Evolutionary conservation across 1,140 invertebrate genomes (phyloP), one percentile per base, ranked within the genome.

Genomic region (Aphelenchoides besseyi): DNA sequence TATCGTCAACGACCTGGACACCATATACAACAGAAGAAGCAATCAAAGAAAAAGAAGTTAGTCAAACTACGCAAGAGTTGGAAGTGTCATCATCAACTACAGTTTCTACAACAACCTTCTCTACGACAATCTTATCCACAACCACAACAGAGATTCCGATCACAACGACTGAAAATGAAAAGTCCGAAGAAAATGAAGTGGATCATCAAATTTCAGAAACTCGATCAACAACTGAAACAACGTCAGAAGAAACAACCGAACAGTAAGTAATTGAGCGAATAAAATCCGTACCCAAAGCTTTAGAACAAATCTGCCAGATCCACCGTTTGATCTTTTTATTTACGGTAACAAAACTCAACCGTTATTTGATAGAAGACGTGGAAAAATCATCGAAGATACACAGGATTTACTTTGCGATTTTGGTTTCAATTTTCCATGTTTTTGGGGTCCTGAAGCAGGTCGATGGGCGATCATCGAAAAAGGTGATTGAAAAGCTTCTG

Each of bases 401-500:
- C 55, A 69, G 16, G 77, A 82, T 28, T 70, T 82, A 26, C 41
- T 82, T 3, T 82, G 81, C 62, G 82, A 82, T 63, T 82, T 82
- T 67, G 80, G 70, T 12, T 62, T 70, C 8, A 81, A 83, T 59
- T 82, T 84, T 71, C 75, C 82, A 1, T 82, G 81, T 69, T 74
- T 79, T 59, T 82, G 81, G 81, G 81, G 81, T 3, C 75, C 82
- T 2, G 82, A 84, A 62, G 76, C 82, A 23, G 81, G 81, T 23
- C 64, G 75, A 68, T 82, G 81, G 81, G 81, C 81, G 26, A 73
- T 83, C 36, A 78, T 84, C 54, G 70, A 78, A 41, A 74, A 83
- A 71, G 79, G 78, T 81, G 9, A 36, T n/a, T n/a, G n/a, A n/a
- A n/a, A n/a, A n/a, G 23, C 62, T 78, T 72, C 18, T 36, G 0